phyloP scores from a whole-genome alignment of 2,888 invertebrate species.

The Caenorhabditis angaria region DNA sequence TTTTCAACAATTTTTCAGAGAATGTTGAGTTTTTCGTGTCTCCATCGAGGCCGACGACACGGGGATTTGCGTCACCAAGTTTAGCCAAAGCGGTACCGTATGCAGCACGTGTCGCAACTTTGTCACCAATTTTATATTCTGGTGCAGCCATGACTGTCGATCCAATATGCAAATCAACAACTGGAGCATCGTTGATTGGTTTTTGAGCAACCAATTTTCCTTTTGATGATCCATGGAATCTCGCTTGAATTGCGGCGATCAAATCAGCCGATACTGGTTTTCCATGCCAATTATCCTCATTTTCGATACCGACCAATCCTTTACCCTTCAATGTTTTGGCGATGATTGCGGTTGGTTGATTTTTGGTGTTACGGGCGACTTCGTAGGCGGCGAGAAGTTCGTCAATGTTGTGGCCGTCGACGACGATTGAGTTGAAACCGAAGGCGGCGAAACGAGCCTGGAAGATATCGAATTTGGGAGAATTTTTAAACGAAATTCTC shows the following conservation, averaged over 20 bases:
- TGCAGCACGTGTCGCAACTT: conserved; percentile 87
- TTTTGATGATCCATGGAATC: conserved; percentile 78
- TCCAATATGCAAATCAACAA: conserved; percentile 49
- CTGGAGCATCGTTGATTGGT: conserved; percentile 64
- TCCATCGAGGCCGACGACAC: conserved; percentile 91
- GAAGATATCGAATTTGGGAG: conserved; percentile 68
- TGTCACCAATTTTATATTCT: conserved; percentile 79
- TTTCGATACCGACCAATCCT: conserved; percentile 82
- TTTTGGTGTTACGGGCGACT: conserved; percentile 57
- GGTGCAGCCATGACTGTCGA: conserved; percentile 78
- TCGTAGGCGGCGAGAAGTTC: conserved; percentile 78
- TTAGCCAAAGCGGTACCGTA: conserved; percentile 94
- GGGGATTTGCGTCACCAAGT: conserved; percentile 79
- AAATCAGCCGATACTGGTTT: conserved; percentile 80
- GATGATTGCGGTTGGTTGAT: conserved; percentile 86
- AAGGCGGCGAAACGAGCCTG: conserved; percentile 70
- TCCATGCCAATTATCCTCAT: conserved; percentile 95
- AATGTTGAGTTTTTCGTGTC: conserved; percentile 99
- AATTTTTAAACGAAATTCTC: too few species aligned
- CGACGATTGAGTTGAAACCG: conserved; percentile 80
- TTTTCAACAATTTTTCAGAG: conserved; percentile 86
- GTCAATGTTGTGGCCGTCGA: conserved; percentile 95
- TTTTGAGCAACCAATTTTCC: conserved; percentile 59
- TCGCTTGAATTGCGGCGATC: conserved; percentile 62
- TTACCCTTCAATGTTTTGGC: conserved; percentile 94